Conservation (phyloP, 2,113 vertebrate genomes). For the Thymallus thymallus region DNA sequence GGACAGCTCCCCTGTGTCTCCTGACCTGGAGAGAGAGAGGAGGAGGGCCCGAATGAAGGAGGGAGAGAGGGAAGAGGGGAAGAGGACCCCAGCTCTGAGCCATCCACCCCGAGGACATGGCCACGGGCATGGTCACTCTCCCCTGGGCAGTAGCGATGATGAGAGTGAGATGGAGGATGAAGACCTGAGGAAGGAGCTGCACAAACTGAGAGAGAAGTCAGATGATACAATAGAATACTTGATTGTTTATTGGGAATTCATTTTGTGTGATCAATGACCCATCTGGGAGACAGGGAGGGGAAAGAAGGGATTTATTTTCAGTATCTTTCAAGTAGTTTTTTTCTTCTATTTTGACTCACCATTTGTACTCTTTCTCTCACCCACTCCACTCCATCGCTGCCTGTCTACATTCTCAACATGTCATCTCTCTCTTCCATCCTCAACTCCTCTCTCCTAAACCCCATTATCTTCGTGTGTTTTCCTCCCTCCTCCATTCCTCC, state of each 20-base stretch:
- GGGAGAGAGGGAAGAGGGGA: conserved; percentile 65
- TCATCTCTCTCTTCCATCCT: background rate
- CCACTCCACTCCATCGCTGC: background rate
- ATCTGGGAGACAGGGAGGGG: conserved; percentile 24
- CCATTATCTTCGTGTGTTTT: background rate
- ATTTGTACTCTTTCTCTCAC: background rate
- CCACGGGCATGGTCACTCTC: conserved; percentile 76
- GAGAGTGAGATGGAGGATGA: conserved; percentile 86
- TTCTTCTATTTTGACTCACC: background rate
- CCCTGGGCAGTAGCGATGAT: conserved; percentile 83
- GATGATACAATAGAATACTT: too few relatives aligned
- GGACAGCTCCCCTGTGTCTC: conserved; percentile 68
- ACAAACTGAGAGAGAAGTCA: conserved; percentile 86
- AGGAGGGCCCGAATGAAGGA: conserved; percentile 65
- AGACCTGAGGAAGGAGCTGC: conserved; percentile 82
- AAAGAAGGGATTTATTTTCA: background rate
- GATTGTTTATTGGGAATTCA: background rate
- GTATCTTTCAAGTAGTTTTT: background rate
- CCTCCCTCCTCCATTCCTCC: background rate
- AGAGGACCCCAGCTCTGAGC: conserved; percentile 52
- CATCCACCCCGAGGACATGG: conserved; percentile 48
- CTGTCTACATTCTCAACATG: background rate
- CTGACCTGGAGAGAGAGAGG: conserved; percentile 63
- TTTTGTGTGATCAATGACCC: background rate
- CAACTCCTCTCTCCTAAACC: too few relatives aligned